These are phyloP conservation scores for Thecocarcelia acutangulata DNA, from an alignment of 2,888 invertebrate genomes.

Conservation along the genomic window DNA sequence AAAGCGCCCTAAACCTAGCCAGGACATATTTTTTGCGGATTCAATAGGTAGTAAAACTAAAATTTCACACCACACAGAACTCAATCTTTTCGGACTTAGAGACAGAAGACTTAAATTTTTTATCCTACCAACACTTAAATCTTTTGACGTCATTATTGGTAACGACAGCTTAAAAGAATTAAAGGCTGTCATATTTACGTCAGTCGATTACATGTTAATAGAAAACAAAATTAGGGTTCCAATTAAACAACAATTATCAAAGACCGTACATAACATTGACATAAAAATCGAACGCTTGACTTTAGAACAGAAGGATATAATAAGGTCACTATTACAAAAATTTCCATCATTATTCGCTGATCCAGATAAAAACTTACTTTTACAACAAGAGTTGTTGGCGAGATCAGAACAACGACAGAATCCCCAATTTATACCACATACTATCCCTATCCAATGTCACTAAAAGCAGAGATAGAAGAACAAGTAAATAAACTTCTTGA, in stretches of 20 bases:
- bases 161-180: background rate
- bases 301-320: background rate
- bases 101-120: background rate
- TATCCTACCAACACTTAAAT: background rate
- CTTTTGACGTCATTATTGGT: background rate
- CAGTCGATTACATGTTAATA: background rate
- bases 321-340: background rate
- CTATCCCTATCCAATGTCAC: background rate
- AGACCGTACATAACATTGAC: background rate
- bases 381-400: background rate
- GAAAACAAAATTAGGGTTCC: background rate
- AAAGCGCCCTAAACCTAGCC: background rate
- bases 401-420: background rate
- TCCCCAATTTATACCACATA: background rate
- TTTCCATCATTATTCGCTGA: background rate
- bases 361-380: background rate
- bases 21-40: background rate
- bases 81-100: background rate
- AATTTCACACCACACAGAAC: background rate
- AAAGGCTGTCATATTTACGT: slow-evolving; percentile 1
- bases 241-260: background rate
- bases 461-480: background rate
- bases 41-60: background rate
- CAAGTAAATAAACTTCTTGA: background rate
- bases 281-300: background rate